These are phyloP conservation scores for Capitella teleta DNA, from an alignment of 1,140 invertebrate species.

Conservation along the genomic window DNA sequence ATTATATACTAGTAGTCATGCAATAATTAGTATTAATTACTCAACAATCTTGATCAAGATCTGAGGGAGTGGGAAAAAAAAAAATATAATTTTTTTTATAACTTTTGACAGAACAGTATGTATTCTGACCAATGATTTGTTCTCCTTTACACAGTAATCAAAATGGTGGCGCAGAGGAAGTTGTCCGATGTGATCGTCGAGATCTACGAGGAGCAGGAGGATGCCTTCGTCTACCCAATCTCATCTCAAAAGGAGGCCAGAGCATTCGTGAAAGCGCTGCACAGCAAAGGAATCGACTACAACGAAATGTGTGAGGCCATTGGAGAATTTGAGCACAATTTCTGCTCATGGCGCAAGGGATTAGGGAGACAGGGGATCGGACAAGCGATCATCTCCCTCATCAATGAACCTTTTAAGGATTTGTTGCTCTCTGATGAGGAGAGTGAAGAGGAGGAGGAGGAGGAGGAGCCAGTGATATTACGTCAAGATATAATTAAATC, in stretches of 20 bases:
- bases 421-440: slow-evolving; percentile 4
- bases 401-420: slow-evolving; percentile 8
- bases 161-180: slow-evolving; percentile 3
- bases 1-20: too few species aligned
- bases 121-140: too few species aligned
- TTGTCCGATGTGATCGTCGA: slow-evolving; percentile 9
- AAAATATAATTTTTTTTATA: too few species aligned
- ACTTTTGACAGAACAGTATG: too few species aligned
- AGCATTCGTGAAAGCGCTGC: slow-evolving; percentile 8
- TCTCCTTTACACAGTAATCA: too few species aligned
- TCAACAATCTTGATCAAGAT: too few species aligned
- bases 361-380: slow-evolving; percentile 5
- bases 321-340: slow-evolving; percentile 7
- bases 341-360: slow-evolving; percentile 8
- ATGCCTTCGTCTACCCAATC: slow-evolving; percentile 9
- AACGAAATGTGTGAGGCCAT: slow-evolving; percentile 1
- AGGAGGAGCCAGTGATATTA: not conserved
- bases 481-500: too few species aligned
- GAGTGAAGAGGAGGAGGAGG: not conserved
- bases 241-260: slow-evolving; percentile 7
- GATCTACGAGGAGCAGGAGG: slow-evolving; percentile 8
- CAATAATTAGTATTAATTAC: too few species aligned
- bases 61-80: too few species aligned
- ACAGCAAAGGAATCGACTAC: slow-evolving; percentile 6
- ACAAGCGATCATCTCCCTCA: slow-evolving; percentile 6